Conservation (phyloP, 2,797 vertebrate species). For the Coregonus sp. region DNA sequence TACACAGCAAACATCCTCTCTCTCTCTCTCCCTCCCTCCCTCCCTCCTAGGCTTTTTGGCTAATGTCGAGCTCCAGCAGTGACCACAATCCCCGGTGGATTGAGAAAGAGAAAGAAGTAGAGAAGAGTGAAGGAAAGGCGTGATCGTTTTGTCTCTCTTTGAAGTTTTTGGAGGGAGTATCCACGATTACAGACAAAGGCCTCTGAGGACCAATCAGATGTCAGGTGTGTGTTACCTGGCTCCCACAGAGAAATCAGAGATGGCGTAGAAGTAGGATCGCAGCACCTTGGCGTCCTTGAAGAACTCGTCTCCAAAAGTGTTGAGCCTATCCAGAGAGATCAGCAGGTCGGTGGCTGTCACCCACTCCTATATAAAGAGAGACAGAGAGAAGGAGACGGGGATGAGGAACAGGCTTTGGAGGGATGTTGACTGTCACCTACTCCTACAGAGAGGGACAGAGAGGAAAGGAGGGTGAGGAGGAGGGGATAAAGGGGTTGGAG, state of each 20-base stretch:
- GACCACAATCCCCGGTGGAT: too few species aligned
- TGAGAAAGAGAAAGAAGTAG: too few species aligned
- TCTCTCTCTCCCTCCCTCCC: not conserved
- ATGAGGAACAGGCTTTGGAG: constrained; percentile 15
- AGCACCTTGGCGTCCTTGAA: constrained; percentile 92
- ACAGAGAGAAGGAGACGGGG: constrained; percentile 18
- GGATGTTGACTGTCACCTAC: constrained; percentile 60
- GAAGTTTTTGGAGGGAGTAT: too few species aligned
- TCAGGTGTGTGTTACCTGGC: constrained; percentile 82
- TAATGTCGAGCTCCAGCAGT: too few species aligned
- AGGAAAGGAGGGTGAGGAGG: not conserved
- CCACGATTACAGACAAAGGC: too few species aligned
- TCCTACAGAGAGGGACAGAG: constrained; percentile 55
- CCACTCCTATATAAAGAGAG: constrained; percentile 81
- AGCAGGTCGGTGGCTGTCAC: constrained; percentile 93
- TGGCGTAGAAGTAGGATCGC: constrained; percentile 90
- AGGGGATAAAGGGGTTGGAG: constrained; percentile 14
- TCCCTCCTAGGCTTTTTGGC: too few species aligned
- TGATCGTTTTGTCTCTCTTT: too few species aligned
- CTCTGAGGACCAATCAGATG: not conserved
- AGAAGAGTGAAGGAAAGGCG: too few species aligned
- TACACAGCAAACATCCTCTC: too few species aligned
- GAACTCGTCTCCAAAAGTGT: constrained; percentile 94
- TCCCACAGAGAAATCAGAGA: constrained; percentile 92
- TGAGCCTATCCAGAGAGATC: constrained; percentile 90